Base-by-base conservation (phyloP, 2,888 invertebrate species). In the Dendrolimus houi region DNA sequence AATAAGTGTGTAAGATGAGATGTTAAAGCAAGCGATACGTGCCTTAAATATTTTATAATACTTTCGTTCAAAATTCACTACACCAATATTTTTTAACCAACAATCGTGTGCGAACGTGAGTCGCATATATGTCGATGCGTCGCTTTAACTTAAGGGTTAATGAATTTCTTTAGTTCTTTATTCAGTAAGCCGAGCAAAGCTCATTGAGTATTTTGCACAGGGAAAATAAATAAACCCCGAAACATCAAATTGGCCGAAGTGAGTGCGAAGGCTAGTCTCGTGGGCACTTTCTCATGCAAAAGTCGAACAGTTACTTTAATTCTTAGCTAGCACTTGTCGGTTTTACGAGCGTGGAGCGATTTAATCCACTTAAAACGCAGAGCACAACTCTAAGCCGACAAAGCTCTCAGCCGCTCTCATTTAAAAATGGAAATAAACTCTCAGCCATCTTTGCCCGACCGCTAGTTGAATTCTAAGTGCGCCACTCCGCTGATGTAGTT, bases 341-440 rank as follows among this genome's bases (percentile, higher is more conserved):
- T 88, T 90, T 88, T 90, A 89, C 88, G 88, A 89, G 87, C 88
- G 85, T 85, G 75, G 85, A 87, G 88, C 88, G 88, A 88, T 91
- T 91, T 91, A 91, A 91, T 91, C 91, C 91, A 91, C 91, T 91
- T 91, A 91, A 90, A 91, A 91, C 89, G 84, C 89, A 84, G 83
- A 88, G 88, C 89, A 89, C 88, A 88, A 84, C 89, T 88, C 85
- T 67, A 72, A 81, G 84, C 89, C 89, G 88, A 89, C 89, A 90
- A 89, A 89, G 89, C 89, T 89, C 89, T 89, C 86, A 86, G 87
- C 83, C 87, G 87, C 83, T 86, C 88, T 89, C 87, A 89, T 90
- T 90, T 90, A 90, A 89, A 90, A 90, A 90, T 90, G 89, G 89
- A 90, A 90, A 89, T 90, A 90, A 90, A 89, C 85, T 80, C 76